A percentile compares a stretch with the other conserved stretches of the same genome.
These are phyloP conservation scores for Papilio glaucus DNA, from an alignment of 1,140 invertebrate species.

Conservation along the genomic window DNA sequence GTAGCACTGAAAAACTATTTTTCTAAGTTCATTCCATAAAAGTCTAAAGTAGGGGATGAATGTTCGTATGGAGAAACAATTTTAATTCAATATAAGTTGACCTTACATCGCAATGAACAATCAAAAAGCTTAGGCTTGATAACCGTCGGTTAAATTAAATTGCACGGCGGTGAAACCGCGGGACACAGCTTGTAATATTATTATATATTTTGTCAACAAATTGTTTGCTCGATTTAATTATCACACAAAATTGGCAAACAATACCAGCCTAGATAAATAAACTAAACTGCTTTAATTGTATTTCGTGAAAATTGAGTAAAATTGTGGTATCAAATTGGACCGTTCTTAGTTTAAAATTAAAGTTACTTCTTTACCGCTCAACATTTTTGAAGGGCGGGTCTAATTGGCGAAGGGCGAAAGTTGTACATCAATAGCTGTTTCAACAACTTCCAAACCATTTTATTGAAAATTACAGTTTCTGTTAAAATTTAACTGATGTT, in stretches of 20 bases:
- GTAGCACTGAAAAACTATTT: too few species aligned
- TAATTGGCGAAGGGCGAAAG: constrained; percentile 19
- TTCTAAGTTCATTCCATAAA: too few species aligned
- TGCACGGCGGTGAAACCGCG: too few species aligned
- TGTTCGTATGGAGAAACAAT: too few species aligned
- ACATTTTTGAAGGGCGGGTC: constrained; percentile 9
- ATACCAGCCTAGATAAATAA: neutral
- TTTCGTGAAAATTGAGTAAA: neutral
- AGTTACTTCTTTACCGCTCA: constrained; percentile 6
- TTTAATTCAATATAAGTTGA: too few species aligned
- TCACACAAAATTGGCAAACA: neutral
- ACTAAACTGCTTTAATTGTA: neutral
- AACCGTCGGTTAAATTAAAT: too few species aligned
- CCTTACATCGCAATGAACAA: too few species aligned
- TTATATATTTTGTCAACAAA: neutral
- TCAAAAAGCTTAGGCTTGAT: too few species aligned
- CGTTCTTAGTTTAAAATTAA: constrained; percentile 11
- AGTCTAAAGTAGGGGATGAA: too few species aligned
- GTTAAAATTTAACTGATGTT: neutral
- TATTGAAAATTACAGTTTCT: neutral
- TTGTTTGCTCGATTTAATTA: constrained; percentile 4
- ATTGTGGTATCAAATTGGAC: neutral
- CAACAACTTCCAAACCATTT: constrained; percentile 14
- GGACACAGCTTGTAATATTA: too few species aligned
- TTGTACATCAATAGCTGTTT: constrained; percentile 12